Evolutionary conservation across 2,888 invertebrate species (phyloP).

Genomic region (Thalpophila matura): DNA sequence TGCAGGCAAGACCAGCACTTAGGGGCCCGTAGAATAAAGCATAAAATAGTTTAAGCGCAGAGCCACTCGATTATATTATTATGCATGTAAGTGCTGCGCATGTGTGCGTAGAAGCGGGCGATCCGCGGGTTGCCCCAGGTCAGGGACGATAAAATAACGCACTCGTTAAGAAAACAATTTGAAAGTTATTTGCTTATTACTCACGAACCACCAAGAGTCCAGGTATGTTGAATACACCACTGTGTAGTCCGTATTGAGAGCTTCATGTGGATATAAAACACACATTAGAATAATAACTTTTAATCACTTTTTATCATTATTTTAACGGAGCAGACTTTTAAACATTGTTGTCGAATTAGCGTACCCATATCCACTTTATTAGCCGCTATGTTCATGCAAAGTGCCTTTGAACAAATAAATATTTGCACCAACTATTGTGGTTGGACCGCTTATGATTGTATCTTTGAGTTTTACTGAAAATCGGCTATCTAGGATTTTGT

Average conservation of each 20-base stretch:
- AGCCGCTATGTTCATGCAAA: slow-evolving; percentile 59
- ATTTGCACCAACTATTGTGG: slow-evolving; percentile 45
- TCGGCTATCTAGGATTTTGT: background rate
- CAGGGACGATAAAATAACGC: slow-evolving; percentile 4
- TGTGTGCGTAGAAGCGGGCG: slow-evolving; percentile 14
- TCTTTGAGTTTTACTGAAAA: slow-evolving; percentile 32
- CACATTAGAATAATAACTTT: background rate
- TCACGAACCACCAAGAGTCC: background rate
- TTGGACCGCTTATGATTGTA: slow-evolving; percentile 42
- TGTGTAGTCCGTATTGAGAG: background rate
- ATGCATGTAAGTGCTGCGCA: background rate
- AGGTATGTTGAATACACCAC: background rate
- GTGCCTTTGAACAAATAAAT: slow-evolving; percentile 55
- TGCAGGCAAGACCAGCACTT: too few relatives aligned
- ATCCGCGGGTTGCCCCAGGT: slow-evolving; percentile 17
- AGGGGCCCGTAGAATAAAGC: too few relatives aligned
- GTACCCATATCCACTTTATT: too few relatives aligned
- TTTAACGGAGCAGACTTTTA: too few relatives aligned
- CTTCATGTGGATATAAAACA: background rate
- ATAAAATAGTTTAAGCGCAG: background rate
- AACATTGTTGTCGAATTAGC: too few relatives aligned
- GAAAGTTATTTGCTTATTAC: background rate
- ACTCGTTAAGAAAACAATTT: background rate
- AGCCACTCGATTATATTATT: background rate
- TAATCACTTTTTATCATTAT: background rate